A percentile compares a stretch with the other conserved stretches of the same genome.
Conservation (phyloP, 2,888 invertebrate species). For the Cerastoderma edule region DNA sequence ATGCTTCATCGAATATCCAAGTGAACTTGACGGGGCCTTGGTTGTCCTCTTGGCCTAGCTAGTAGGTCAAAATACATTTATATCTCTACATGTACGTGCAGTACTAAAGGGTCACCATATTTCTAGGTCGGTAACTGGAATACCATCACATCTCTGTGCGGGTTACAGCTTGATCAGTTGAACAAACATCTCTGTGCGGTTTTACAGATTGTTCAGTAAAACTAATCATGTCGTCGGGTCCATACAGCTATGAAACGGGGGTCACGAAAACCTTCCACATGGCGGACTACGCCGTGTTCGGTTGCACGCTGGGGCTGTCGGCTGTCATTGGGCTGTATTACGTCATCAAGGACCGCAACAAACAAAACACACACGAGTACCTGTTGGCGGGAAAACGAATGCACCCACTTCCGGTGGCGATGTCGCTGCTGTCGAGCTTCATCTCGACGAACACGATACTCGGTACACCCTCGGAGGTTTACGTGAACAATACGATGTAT, state of each 20-base stretch:
- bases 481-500: constrained; percentile 76
- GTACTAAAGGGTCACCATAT: no score
- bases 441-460: constrained; percentile 80
- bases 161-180: no score
- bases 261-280: constrained; percentile 53
- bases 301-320: constrained; percentile 65
- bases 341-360: constrained; percentile 70
- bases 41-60: no score
- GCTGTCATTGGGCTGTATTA: constrained; percentile 75
- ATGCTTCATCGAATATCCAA: no score
- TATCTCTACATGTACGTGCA: no score
- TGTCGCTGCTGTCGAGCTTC: constrained; percentile 80
- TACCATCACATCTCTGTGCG: no score
- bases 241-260: constrained; percentile 59
- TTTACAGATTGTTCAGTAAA: no score
- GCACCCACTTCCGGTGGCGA: constrained; percentile 73
- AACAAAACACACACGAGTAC: constrained; percentile 70
- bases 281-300: constrained; percentile 75
- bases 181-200: no score
- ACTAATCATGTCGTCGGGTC: constrained; percentile 49
- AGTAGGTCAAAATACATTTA: no score
- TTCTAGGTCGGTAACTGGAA: no score
- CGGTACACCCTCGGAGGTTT: constrained; percentile 79
- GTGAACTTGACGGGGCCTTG: no score
- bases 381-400: constrained; percentile 75